Evolutionary conservation across 2,888 invertebrate genomes (phyloP).

Genomic region (Girardia tigrina): DNA sequence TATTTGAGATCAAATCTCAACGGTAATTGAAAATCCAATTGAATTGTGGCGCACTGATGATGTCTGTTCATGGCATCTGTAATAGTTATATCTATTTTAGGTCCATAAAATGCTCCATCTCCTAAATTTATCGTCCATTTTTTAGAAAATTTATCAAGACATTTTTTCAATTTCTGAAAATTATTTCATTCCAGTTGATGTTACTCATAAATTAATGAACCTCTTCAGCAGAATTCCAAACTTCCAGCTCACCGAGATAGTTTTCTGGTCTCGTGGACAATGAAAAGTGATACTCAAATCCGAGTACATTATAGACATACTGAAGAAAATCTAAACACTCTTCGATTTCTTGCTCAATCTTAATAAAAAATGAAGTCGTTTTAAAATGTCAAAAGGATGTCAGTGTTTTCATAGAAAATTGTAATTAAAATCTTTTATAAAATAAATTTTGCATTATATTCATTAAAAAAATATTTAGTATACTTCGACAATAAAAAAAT

Average conservation of each 20-base stretch:
- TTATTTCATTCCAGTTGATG: too few relatives aligned
- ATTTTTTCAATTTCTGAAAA: not conserved
- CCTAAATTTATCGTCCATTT: slow-evolving; percentile 79
- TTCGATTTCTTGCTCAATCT: slow-evolving; percentile 9
- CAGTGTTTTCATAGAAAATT: too few relatives aligned
- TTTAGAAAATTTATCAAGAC: not conserved
- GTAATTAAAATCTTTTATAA: too few relatives aligned
- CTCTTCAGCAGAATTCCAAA: not conserved
- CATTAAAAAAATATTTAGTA: too few relatives aligned
- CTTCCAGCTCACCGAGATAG: not conserved
- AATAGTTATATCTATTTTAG: slow-evolving; percentile 94
- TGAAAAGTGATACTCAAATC: not conserved
- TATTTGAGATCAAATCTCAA: slow-evolving; percentile 68
- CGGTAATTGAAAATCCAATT: slow-evolving; percentile 91
- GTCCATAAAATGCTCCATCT: slow-evolving; percentile 97
- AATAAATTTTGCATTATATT: too few relatives aligned
- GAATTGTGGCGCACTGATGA: slow-evolving; percentile 92
- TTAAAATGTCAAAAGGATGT: too few relatives aligned
- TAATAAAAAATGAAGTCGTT: too few relatives aligned
- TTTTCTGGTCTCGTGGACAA: not conserved
- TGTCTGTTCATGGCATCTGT: slow-evolving; percentile 73
- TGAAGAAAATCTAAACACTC: not conserved
- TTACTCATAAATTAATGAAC: not conserved
- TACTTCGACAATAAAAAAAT: too few relatives aligned
- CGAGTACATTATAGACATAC: not conserved